Evolutionary conservation across 1,140 invertebrate genomes (phyloP), one percentile per base, ranked within the genome.

Genomic region (Eumaeus atala): DNA sequence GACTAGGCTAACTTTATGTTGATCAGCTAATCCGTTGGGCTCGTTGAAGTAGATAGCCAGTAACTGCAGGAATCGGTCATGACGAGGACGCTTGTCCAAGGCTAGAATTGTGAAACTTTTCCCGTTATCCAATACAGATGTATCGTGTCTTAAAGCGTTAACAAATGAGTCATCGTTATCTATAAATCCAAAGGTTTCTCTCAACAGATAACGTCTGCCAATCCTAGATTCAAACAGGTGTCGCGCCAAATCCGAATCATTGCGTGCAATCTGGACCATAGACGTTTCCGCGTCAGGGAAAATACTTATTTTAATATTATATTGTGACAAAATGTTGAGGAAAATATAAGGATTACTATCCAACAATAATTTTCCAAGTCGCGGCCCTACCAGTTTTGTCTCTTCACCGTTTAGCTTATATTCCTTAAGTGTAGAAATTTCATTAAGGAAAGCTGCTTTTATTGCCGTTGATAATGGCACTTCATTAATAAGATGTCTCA

Each of bases 381-480:
- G 54, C 17, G 59, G 42, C 9, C 37, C 51, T 10, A 78, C 40
- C 8, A 52, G 9, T 6, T 18, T 21, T 54, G 58, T 70, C 59
- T 79, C 76, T 1, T 37, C n/a, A 16, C 18, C 28, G 28, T 58
- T 72, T 4, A 78, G 49, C 9, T 65, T 64, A 55, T 80, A 80
- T n/a, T 77, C 70, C 2, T 49, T 55, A 9, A 82, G 58, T 1
- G 59, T 62, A 6, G 74, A 70, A 48, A 77, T 74, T 21, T 77
- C 17, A 11, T 60, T 35, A 1, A 70, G 11, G 44, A 72, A 79
- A n/a, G 61, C 58, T 14, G 50, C 47, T 6, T 66, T 10, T 16
- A 72, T 38, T 10, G 28, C 14, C 34, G 18, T 12, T 17, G 67
- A 10, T 14, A 61, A 59, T 0, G 49, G 9, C 16, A 52, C 52